Conservation (phyloP, 2,113 vertebrate genomes). For the Mastomys natalensis region DNA sequence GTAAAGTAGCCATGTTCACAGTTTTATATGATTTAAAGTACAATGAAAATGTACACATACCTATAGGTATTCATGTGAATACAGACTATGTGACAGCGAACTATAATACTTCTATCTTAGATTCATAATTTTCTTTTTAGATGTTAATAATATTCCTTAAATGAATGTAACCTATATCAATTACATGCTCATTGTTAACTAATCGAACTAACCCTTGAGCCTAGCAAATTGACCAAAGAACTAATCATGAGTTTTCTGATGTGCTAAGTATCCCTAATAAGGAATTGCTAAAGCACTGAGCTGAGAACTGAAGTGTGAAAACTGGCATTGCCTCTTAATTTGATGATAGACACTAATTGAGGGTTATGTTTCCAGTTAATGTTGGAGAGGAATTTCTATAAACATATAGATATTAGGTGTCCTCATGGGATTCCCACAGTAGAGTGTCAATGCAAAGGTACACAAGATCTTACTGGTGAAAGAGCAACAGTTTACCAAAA, state of each 20-base stretch:
- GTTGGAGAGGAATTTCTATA: slow-evolving; percentile 8
- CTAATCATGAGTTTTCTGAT: slow-evolving; percentile 36
- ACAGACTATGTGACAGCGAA: background rate
- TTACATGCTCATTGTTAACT: slow-evolving; percentile 17
- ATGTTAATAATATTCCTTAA: slow-evolving; percentile 31
- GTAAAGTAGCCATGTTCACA: background rate
- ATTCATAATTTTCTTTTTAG: background rate
- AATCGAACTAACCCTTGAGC: background rate
- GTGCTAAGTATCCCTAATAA: slow-evolving; percentile 47
- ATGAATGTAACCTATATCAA: slow-evolving; percentile 10
- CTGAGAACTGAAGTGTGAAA: slow-evolving; percentile 58
- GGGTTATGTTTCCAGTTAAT: background rate
- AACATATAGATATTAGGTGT: background rate
- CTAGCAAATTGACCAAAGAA: slow-evolving; percentile 20
- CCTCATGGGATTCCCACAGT: background rate
- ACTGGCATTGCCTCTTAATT: slow-evolving; percentile 25
- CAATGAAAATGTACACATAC: background rate
- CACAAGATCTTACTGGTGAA: background rate
- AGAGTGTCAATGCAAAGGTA: background rate
- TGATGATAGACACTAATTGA: slow-evolving; percentile 12
- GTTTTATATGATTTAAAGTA: background rate
- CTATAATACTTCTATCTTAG: background rate
- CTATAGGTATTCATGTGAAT: background rate
- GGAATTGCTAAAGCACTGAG: slow-evolving; percentile 10
- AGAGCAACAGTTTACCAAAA: background rate